phyloP scores from a whole-genome alignment of 2,113 vertebrate species.

The Triplophysa dalaica region DNA sequence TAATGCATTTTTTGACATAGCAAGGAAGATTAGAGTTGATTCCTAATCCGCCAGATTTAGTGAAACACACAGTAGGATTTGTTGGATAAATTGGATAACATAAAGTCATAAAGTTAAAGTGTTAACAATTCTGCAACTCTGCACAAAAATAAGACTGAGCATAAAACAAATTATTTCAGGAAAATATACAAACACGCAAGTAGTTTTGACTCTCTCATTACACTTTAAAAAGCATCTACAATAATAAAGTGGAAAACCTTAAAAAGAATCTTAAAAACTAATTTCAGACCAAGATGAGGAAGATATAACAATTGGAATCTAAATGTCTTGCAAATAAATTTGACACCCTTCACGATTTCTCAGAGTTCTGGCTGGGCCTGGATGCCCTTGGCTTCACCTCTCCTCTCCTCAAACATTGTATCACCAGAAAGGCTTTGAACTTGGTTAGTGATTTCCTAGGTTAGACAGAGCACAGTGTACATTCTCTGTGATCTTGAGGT shows the following conservation, averaged over 20 bases:
- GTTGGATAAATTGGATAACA: no score
- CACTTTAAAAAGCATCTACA: not conserved
- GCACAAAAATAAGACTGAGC: not conserved
- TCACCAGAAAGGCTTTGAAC: slow-evolving; percentile 48
- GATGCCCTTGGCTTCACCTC: slow-evolving; percentile 60
- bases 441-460: slow-evolving; percentile 66
- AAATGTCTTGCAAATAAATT: slow-evolving; percentile 47
- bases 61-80: not conserved
- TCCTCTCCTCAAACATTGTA: slow-evolving; percentile 50
- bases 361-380: slow-evolving; percentile 13
- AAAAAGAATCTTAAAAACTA: slow-evolving; percentile 6
- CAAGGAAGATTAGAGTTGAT: not conserved
- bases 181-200: not conserved
- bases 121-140: no score
- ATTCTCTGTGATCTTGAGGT: slow-evolving; percentile 60
- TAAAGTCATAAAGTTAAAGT: not conserved
- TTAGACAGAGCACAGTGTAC: slow-evolving; percentile 48
- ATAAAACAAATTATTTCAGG: not conserved
- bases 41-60: not conserved
- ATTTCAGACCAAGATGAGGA: slow-evolving; percentile 31
- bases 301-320: not conserved
- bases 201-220: not conserved
- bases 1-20: not conserved
- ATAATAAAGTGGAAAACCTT: not conserved
- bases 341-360: slow-evolving; percentile 31